Evolutionary conservation across 2,113 vertebrate species (phyloP), one percentile per base, ranked within the genome.

Genomic region (Mormyrus iriodes): DNA sequence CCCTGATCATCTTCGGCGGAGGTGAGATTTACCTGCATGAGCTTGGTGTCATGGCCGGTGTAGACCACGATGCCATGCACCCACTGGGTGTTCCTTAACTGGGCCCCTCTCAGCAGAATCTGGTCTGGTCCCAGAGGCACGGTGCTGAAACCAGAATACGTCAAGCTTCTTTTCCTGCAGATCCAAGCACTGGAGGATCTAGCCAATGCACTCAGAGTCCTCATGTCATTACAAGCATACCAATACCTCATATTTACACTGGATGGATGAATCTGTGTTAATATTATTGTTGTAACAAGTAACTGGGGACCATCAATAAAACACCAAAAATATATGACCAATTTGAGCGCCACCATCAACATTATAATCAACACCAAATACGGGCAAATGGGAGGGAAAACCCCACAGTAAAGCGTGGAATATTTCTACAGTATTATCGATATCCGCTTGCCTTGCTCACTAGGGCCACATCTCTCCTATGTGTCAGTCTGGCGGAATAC

Each of bases 31-130:
- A 99, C 98, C 98, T 99, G 98, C 98, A 99, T 99, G 91, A 99
- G 97, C 93, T 99, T 99, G 90, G 98, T 99, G 94, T 99, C 98
- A 35, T 99, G 98, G 86, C 98, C 98, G 0, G 98, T 99, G 92
- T 99, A 99, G 90, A 99, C 98, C 89, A 99, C 98, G 53, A 99
- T 97, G 48, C 98, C 98, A 1, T 98, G 97, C 92, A 99, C 95
- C 98, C 98, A 99, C 91, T 99, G 98, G 0, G 98, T 99, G 92
- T 99, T 99, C 92, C 98, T 97, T 91, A 99, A 48, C 93, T 99
- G 98, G 91, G 98, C 98, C 76, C 98, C 98, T 95, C 98, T 96
- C 49, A 99, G 95, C 89, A 99, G 95, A 94, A 99, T 97, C 95
- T 99, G 98, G 94, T 99, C 98, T 53, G 98, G 97, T 90, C 98